Conservation (phyloP, 2,888 invertebrate species). For the Idaea straminata region DNA sequence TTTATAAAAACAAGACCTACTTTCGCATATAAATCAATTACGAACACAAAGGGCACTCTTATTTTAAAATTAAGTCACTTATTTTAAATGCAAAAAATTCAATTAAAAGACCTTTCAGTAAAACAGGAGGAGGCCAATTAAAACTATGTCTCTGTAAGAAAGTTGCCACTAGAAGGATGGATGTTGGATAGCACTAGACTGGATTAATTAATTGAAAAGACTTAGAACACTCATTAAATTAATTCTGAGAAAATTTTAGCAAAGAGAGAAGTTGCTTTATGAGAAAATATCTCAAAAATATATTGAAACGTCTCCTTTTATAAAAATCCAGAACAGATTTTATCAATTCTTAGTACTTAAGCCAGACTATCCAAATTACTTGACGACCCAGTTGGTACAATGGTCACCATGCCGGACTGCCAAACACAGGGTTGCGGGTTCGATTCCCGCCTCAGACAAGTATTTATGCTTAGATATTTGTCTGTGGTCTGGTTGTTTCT, state of each 20-base stretch:
- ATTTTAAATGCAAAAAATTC: constrained; percentile 55
- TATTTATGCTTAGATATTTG: too few species aligned
- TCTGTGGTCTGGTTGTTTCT: too few species aligned
- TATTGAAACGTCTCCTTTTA: too few species aligned
- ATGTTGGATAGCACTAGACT: constrained; percentile 56
- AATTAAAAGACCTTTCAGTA: constrained; percentile 56
- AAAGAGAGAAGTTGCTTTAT: not conserved
- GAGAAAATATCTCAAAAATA: not conserved
- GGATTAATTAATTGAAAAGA: constrained; percentile 50
- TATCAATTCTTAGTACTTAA: too few species aligned
- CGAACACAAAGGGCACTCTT: constrained; percentile 12
- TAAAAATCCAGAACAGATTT: too few species aligned
- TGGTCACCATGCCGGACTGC: too few species aligned
- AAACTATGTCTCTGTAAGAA: constrained; percentile 65
- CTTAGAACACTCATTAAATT: not conserved
- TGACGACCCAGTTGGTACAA: too few species aligned
- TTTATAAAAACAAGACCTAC: not conserved
- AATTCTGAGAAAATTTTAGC: not conserved
- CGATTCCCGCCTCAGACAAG: too few species aligned
- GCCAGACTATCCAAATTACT: not conserved
- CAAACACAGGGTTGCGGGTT: too few species aligned
- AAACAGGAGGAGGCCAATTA: constrained; percentile 66
- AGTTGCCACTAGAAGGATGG: constrained; percentile 52
- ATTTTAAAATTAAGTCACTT: constrained; percentile 45
- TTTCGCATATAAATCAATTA: not conserved